Base-by-base conservation (phyloP, 1,140 invertebrate genomes). In the Papilio xuthus region DNA sequence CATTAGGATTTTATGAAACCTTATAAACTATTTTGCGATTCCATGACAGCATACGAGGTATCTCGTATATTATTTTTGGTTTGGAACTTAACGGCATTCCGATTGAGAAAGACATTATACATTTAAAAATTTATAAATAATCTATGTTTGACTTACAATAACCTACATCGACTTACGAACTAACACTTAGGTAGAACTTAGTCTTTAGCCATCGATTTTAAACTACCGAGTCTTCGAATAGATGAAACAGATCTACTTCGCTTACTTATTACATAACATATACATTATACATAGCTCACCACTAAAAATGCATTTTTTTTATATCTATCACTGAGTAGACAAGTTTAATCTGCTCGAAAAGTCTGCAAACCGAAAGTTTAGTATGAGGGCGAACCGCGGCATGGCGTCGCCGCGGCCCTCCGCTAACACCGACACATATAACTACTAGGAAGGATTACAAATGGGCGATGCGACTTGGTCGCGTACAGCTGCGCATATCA, bases 181-280 rank as follows among this genome's bases (percentile, higher is more conserved):
- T 89, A 88, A 44, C 82, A 86, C 90, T 92, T 92, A 93, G 69
- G 85, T 85, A 82, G 83, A 88, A 92, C 88, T 87, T 92, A 93
- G 92, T 92, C 90, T 93, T 93, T 90, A 94, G 90, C 89, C 87
- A 91, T 90, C 90, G 91, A 91, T 92, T 92, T 91, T 88, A 84
- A 67, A 88, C 86, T 84, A 89, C 79, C 84, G 91, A 94, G 82
- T 93, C 92, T 94, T 94, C 92, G 92, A 94, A 94, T 89, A 93
- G 92, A 94, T 94, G 91, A 94, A 93, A 94, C 92, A 93, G 90
- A 93, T 93, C 92, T 92, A 93, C 91, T 88, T 80, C 86, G 83
- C 88, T 89, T 90, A 91, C 84, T 89, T 90, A 82, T 85, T 80
- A 91, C 85, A 87, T 86, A 87, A 91, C 86, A 91, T 85, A 85